A percentile compares a stretch with the other conserved stretches of the same genome.
Evolutionary conservation across 2,888 invertebrate species (phyloP).

Genomic region (Candidula unifasciata): DNA sequence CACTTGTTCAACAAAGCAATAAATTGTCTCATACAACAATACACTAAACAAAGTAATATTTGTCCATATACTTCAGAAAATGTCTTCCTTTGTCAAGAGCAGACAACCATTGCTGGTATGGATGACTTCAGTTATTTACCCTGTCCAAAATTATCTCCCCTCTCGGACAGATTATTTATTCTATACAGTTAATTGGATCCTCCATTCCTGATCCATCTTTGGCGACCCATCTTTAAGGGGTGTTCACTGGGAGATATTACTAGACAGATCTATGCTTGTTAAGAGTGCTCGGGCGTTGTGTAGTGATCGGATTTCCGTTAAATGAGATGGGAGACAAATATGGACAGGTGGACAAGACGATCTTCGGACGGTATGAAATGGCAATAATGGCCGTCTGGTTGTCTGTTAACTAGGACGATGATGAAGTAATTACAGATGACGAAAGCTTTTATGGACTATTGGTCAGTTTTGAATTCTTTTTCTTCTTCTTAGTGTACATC

Average conservation of each 20-base stretch:
- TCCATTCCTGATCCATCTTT: not conserved
- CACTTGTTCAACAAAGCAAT: too few relatives aligned
- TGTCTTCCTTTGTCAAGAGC: not conserved
- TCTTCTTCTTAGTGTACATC: too few relatives aligned
- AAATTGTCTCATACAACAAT: too few relatives aligned
- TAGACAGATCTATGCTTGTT: not conserved
- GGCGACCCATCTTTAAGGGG: not conserved
- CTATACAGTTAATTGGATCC: slow-evolving; percentile 26
- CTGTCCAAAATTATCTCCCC: not conserved
- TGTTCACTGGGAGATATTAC: not conserved
- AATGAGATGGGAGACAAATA: not conserved
- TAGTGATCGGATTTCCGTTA: slow-evolving; percentile 10
- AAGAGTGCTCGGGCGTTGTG: not conserved
- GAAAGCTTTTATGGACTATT: too few relatives aligned
- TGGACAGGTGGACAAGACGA: not conserved
- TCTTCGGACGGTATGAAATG: not conserved
- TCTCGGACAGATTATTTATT: not conserved
- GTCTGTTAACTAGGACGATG: too few relatives aligned
- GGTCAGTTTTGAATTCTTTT: too few relatives aligned
- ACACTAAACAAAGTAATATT: too few relatives aligned
- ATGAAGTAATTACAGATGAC: too few relatives aligned
- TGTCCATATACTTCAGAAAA: not conserved
- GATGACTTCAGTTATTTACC: not conserved
- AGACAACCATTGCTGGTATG: not conserved
- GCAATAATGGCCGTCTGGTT: not conserved